A percentile compares a stretch with the other conserved stretches of the same genome.
phyloP scores from a whole-genome alignment of 1,140 invertebrate genomes.

The Meteorus sp. region DNA sequence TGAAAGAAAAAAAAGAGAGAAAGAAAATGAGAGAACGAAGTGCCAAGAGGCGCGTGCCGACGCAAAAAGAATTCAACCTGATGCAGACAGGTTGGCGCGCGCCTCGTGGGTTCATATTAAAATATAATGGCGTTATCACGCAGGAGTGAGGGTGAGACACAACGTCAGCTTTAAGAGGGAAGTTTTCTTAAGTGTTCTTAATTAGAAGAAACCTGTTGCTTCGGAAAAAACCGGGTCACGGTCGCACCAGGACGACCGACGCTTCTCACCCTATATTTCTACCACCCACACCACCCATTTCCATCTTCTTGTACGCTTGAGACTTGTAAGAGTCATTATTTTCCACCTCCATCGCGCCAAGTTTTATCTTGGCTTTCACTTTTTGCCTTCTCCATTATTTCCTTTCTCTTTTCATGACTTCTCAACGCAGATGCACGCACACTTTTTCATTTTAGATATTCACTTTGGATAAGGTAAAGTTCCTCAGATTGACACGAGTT shows the following conservation, averaged over 20 bases:
- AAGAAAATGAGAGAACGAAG: not conserved
- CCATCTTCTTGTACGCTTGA: slow-evolving; percentile 33
- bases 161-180: slow-evolving; percentile 60
- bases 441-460: not conserved
- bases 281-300: no score
- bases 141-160: slow-evolving; percentile 38
- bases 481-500: no score
- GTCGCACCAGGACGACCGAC: slow-evolving; percentile 47
- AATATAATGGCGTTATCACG: slow-evolving; percentile 54
- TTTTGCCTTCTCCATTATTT: slow-evolving; percentile 9
- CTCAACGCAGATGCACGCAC: no score
- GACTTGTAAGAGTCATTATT: slow-evolving; percentile 59
- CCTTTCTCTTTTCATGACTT: slow-evolving; percentile 2
- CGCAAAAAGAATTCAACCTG: slow-evolving; percentile 32
- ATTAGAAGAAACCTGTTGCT: slow-evolving; percentile 62
- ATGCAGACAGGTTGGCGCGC: slow-evolving; percentile 18
- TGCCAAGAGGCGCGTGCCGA: slow-evolving; percentile 20
- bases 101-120: slow-evolving; percentile 48
- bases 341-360: slow-evolving; percentile 37
- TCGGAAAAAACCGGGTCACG: slow-evolving; percentile 61
- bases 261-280: slow-evolving; percentile 8
- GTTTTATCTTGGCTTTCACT: slow-evolving; percentile 27
- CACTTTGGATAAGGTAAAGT: no score
- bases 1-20: slow-evolving; percentile 9
- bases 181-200: slow-evolving; percentile 63